Percentiles rank a stretch among this genome's conserved stretches.
Evolutionary conservation across 2,113 vertebrate genomes (phyloP).

Genomic region (Lampris incognitus): DNA sequence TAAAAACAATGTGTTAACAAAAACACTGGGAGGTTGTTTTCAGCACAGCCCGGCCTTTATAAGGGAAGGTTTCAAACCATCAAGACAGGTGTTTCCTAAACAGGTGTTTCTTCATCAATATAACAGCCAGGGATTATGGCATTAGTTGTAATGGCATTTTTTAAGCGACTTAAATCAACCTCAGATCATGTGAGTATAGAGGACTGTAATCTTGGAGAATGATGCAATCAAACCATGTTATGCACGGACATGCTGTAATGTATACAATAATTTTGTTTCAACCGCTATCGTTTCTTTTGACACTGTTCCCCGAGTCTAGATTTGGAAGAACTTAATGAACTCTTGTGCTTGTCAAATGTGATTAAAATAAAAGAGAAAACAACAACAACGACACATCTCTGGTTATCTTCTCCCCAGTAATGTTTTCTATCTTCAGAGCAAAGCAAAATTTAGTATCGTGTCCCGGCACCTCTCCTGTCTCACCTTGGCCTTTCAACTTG

Average conservation of each 20-base stretch:
- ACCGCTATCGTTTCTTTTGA: too few species aligned
- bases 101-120: too few species aligned
- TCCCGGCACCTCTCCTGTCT: conserved; percentile 2
- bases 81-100: not conserved
- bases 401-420: not conserved
- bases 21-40: not conserved
- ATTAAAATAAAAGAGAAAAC: too few species aligned
- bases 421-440: not conserved
- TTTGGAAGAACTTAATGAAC: too few species aligned
- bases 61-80: not conserved
- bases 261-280: too few species aligned
- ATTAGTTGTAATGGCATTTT: too few species aligned
- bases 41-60: not conserved
- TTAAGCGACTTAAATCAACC: not conserved
- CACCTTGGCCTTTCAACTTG: conserved; percentile 62
- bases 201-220: not conserved
- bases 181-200: not conserved
- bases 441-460: not conserved
- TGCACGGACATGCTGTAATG: too few species aligned
- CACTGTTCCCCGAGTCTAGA: too few species aligned
- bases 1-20: not conserved
- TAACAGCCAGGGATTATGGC: too few species aligned
- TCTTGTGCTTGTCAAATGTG: too few species aligned
- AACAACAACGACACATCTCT: not conserved
- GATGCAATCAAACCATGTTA: too few species aligned